A percentile compares a stretch with the other conserved stretches of the same genome.
These are phyloP conservation scores for Drosophila aff. DNA, from an alignment of 1,140 invertebrate species.

Conservation along the genomic window DNA sequence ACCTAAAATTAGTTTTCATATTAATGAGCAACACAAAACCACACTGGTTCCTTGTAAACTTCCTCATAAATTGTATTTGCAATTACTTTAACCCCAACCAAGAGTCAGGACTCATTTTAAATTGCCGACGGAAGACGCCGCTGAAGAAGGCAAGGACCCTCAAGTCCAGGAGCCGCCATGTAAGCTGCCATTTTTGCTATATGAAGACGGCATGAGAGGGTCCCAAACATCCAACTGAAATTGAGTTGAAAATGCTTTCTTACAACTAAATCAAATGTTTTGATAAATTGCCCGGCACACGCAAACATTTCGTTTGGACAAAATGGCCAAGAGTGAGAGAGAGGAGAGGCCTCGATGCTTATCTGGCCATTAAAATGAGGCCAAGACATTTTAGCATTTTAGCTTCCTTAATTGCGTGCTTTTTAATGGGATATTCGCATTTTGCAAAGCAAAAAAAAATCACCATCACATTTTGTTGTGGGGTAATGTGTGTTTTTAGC, in stretches of 20 bases:
- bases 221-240: slow-evolving; percentile 18
- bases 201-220: not conserved
- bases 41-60: slow-evolving; percentile 10
- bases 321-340: slow-evolving; percentile 65
- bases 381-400: slow-evolving; percentile 57
- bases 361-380: slow-evolving; percentile 68
- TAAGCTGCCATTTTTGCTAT: slow-evolving; percentile 49
- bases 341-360: slow-evolving; percentile 57
- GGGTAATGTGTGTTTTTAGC: slow-evolving; percentile 1
- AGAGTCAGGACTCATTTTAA: slow-evolving; percentile 6
- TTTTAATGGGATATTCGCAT: slow-evolving; percentile 63
- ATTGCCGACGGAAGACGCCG: slow-evolving; percentile 31
- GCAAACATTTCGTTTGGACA: slow-evolving; percentile 69
- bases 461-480: slow-evolving; percentile 36
- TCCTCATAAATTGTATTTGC: slow-evolving; percentile 36
- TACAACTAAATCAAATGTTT: slow-evolving; percentile 81
- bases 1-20: not conserved
- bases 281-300: slow-evolving; percentile 76
- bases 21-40: not conserved
- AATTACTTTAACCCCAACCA: slow-evolving; percentile 31
- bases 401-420: slow-evolving; percentile 51
- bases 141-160: slow-evolving; percentile 14
- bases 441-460: slow-evolving; percentile 40
- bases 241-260: slow-evolving; percentile 70
- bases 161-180: slow-evolving; percentile 30